Evolutionary conservation across 2,888 invertebrate species (phyloP).

Genomic region (Watsonalla cultraria): DNA sequence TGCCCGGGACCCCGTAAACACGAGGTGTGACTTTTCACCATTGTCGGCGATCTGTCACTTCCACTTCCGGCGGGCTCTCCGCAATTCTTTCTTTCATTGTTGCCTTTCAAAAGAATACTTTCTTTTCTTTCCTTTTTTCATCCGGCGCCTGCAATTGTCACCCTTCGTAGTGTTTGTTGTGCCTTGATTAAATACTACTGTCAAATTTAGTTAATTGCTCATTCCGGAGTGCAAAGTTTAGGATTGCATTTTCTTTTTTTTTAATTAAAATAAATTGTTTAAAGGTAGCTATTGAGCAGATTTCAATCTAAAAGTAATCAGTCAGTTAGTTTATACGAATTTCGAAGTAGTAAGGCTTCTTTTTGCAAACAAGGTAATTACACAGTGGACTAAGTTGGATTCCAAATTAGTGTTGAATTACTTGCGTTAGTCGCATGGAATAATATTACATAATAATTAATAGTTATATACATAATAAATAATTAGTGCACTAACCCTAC

Average conservation of each 20-base stretch:
- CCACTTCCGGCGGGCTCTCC: conserved; percentile 64
- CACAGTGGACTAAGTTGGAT: no score
- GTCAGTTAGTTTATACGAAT: no score
- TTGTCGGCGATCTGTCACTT: conserved; percentile 76
- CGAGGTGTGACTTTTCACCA: conserved; percentile 77
- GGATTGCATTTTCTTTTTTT: conserved; percentile 6
- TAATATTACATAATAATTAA: no score
- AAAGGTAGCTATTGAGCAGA: no score
- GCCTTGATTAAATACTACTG: conserved; percentile 71
- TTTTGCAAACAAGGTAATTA: no score
- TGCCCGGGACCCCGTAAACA: conserved; percentile 67
- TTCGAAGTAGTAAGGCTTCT: no score
- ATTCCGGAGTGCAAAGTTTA: conserved; percentile 36
- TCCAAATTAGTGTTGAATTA: no score
- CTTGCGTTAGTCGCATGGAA: no score
- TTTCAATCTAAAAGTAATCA: not conserved
- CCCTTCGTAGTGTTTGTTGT: conserved; percentile 69
- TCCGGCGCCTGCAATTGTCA: conserved; percentile 71
- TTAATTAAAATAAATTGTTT: conserved; percentile 1
- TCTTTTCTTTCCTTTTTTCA: conserved; percentile 50
- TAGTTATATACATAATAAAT: no score
- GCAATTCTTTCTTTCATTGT: conserved; percentile 68
- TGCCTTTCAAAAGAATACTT: conserved; percentile 71
- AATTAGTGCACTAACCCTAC: no score
- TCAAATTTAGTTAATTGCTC: conserved; percentile 63